Evolutionary conservation across 2,113 vertebrate genomes (phyloP).

Genomic region (Heterotilapia buettikoferi): DNA sequence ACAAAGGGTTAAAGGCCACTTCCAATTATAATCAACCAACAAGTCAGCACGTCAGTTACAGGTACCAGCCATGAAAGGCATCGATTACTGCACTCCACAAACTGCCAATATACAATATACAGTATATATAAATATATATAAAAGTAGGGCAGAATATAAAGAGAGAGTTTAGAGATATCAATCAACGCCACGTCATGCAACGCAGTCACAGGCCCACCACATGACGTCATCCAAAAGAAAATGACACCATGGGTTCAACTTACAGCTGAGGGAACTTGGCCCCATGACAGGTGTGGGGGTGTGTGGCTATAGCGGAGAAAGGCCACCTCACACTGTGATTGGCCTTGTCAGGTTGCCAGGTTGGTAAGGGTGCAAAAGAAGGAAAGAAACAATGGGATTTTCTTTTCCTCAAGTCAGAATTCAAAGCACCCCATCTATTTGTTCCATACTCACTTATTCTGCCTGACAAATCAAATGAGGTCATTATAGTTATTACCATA

Average conservation of each 20-base stretch:
- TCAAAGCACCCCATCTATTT: conserved; percentile 50
- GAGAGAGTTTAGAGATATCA: conserved; percentile 62
- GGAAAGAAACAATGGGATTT: conserved; percentile 71
- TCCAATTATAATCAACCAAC: conserved; percentile 69
- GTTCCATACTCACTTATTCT: conserved; percentile 30
- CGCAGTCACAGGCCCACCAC: conserved; percentile 78
- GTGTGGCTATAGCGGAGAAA: conserved; percentile 72
- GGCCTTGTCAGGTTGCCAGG: conserved; percentile 75
- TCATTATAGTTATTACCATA: conserved; percentile 53
- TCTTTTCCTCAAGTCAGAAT: conserved; percentile 61
- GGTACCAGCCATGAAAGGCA: conserved; percentile 69
- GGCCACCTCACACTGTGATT: conserved; percentile 77
- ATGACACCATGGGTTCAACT: conserved; percentile 80
- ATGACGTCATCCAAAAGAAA: conserved; percentile 78
- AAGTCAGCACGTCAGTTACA: conserved; percentile 71
- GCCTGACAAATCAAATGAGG: conserved; percentile 48
- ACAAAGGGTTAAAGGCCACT: conserved; percentile 72
- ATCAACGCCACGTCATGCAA: conserved; percentile 79
- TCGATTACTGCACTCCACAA: conserved; percentile 73
- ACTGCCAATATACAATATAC: conserved; percentile 66
- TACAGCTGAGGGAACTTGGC: conserved; percentile 75
- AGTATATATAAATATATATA: conserved; percentile 51
- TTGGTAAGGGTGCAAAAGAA: conserved; percentile 73
- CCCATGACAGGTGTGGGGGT: conserved; percentile 66
- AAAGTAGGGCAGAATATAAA: conserved; percentile 55